Conservation (phyloP, 2,113 vertebrate species). For the Cairina moschata region DNA sequence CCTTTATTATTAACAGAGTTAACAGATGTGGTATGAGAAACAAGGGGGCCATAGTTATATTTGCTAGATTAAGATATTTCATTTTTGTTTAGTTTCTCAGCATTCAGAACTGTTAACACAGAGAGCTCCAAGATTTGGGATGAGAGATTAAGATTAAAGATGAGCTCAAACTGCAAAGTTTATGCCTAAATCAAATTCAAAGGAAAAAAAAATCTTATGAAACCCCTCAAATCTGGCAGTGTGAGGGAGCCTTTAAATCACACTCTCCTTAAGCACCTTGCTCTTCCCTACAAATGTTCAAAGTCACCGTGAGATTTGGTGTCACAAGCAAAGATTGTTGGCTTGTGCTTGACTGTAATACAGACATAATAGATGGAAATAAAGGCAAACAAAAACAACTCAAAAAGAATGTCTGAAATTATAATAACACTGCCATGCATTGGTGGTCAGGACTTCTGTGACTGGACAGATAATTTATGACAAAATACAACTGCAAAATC, state of each 20-base stretch:
- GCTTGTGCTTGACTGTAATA: neutral
- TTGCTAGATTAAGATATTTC: conserved; percentile 34
- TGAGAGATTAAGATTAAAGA: neutral
- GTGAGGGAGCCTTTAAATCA: neutral
- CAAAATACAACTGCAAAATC: neutral
- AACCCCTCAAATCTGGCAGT: neutral
- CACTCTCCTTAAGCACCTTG: neutral
- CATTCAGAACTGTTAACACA: neutral
- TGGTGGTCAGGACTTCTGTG: conserved; percentile 4
- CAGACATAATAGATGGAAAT: neutral
- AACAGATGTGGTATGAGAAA: neutral
- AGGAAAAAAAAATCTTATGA: accelerated
- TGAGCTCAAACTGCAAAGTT: neutral
- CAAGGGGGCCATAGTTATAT: neutral
- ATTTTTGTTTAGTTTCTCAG: neutral
- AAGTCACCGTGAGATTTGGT: neutral
- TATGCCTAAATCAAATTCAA: neutral
- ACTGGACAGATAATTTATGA: conserved; percentile 32
- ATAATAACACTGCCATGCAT: conserved; percentile 42
- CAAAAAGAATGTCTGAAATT: neutral
- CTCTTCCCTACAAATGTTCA: neutral
- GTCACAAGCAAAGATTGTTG: neutral
- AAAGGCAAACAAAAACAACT: neutral
- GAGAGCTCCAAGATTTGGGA: neutral
- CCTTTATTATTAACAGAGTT: neutral